These are phyloP conservation scores for Sebastes steindachneri DNA, from an alignment of 2,797 vertebrate genomes.

Conservation along the genomic window DNA sequence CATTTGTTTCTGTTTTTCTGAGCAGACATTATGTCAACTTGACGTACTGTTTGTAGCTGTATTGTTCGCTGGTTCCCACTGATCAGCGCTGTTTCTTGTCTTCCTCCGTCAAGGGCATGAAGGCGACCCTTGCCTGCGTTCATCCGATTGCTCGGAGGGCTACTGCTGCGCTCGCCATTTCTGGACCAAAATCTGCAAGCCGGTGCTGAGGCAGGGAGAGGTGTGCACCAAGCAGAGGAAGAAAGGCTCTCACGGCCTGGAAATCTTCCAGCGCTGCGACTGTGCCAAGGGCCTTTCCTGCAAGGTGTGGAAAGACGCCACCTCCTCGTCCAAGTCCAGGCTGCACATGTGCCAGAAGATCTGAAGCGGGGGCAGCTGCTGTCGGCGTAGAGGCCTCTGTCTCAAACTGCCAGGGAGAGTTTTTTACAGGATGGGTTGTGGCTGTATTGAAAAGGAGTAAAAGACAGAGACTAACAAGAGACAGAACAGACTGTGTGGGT, in stretches of 20 bases:
- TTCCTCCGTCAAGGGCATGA: constrained; percentile 86
- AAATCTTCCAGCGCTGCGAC: constrained; percentile 98
- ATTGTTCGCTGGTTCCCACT: background rate
- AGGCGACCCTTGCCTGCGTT: constrained; percentile 93
- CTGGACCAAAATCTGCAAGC: constrained; percentile 99
- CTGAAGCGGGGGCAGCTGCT: constrained; percentile 76
- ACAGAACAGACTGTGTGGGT: constrained; percentile 65
- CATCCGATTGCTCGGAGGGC: constrained; percentile 94
- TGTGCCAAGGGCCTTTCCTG: constrained; percentile 96
- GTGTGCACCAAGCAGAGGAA: constrained; percentile 97
- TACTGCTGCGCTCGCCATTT: constrained; percentile 98
- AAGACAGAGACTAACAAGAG: constrained; percentile 73
- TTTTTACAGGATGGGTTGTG: constrained; percentile 64
- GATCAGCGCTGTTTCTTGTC: background rate
- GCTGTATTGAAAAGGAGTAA: constrained; percentile 60
- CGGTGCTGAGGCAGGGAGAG: constrained; percentile 94
- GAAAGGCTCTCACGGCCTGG: constrained; percentile 95
- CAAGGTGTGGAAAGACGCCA: constrained; percentile 99
- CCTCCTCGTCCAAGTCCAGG: constrained; percentile 96
- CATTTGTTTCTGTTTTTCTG: constrained; percentile 34
- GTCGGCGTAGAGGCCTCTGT: constrained; percentile 53
- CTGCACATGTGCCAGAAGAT: constrained; percentile 98
- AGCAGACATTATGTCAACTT: background rate
- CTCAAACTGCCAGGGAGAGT: constrained; percentile 64
- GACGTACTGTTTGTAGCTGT: background rate